Conservation (phyloP, 1,140 invertebrate species). For the Mercenaria mercenaria region DNA sequence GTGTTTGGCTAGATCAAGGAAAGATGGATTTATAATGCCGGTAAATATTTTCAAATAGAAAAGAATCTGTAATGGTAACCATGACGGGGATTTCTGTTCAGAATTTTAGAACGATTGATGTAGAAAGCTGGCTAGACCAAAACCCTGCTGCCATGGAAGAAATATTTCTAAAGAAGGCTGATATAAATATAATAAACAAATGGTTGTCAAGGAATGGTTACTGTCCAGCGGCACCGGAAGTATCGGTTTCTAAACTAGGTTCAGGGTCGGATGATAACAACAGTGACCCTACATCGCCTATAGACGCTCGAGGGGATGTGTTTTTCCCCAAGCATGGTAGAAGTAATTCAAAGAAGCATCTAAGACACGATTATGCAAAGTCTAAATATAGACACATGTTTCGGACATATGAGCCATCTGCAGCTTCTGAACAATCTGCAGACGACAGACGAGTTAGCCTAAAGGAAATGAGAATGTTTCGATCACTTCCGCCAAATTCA, state of each 20-base stretch:
- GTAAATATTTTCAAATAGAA: too few species aligned
- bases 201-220: constrained; percentile 87
- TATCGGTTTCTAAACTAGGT: constrained; percentile 67
- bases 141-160: constrained; percentile 86
- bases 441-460: constrained; percentile 77
- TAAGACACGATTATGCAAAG: constrained; percentile 87
- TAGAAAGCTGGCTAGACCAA: constrained; percentile 87
- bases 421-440: constrained; percentile 59
- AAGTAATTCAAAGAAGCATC: constrained; percentile 86
- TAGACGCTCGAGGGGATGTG: constrained; percentile 70
- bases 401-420: constrained; percentile 83
- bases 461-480: constrained; percentile 81
- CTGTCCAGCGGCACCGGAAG: constrained; percentile 84
- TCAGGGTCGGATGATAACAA: constrained; percentile 70
- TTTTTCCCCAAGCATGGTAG: constrained; percentile 82
- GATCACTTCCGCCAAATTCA: constrained; percentile 81
- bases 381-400: constrained; percentile 87
- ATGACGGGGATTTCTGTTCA: background rate
- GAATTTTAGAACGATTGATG: constrained; percentile 56
- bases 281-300: constrained; percentile 78
- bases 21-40: too few species aligned
- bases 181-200: constrained; percentile 86
- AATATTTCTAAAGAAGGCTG: constrained; percentile 87
- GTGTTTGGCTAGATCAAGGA: too few species aligned
- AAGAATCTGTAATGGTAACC: background rate